Conservation (phyloP, 2,797 vertebrate species). For the Anguilla megastoma region DNA sequence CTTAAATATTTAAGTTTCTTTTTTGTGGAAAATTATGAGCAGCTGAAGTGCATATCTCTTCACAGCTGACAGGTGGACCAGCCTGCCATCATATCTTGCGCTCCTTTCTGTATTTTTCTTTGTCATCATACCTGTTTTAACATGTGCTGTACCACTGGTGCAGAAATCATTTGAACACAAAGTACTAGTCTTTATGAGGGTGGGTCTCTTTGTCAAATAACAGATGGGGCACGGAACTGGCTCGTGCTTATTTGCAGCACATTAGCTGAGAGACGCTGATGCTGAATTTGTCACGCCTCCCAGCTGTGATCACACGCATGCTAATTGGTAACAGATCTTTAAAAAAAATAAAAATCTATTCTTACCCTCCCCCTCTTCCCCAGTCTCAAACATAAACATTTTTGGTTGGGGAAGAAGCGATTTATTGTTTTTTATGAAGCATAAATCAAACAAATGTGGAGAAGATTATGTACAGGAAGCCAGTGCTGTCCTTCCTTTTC, state of each 20-base stretch:
- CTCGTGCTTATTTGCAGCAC: slow-evolving; percentile 8
- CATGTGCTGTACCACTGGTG: slow-evolving; percentile 2
- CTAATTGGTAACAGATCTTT: slow-evolving; percentile 39
- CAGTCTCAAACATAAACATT: slow-evolving; percentile 18
- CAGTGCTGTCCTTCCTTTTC: background rate
- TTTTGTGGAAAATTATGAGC: background rate
- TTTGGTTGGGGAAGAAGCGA: background rate
- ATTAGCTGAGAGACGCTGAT: slow-evolving; percentile 27
- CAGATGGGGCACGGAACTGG: slow-evolving; percentile 35
- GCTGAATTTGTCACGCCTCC: slow-evolving; percentile 37
- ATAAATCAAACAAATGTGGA: background rate
- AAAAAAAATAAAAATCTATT: background rate
- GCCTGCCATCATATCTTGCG: background rate
- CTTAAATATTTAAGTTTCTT: background rate
- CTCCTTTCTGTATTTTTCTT: background rate
- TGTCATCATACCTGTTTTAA: slow-evolving; percentile 19
- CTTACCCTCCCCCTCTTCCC: background rate
- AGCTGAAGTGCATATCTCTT: background rate
- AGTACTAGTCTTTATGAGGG: background rate
- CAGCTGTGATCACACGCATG: slow-evolving; percentile 28
- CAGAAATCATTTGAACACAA: slow-evolving; percentile 14
- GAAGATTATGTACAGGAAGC: background rate
- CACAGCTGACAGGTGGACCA: slow-evolving; percentile 12
- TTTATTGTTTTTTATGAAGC: slow-evolving; percentile 19
- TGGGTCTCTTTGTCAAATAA: background rate